Evolutionary conservation across 2,888 invertebrate genomes (phyloP).

Genomic region (Plagiodera versicolora): DNA sequence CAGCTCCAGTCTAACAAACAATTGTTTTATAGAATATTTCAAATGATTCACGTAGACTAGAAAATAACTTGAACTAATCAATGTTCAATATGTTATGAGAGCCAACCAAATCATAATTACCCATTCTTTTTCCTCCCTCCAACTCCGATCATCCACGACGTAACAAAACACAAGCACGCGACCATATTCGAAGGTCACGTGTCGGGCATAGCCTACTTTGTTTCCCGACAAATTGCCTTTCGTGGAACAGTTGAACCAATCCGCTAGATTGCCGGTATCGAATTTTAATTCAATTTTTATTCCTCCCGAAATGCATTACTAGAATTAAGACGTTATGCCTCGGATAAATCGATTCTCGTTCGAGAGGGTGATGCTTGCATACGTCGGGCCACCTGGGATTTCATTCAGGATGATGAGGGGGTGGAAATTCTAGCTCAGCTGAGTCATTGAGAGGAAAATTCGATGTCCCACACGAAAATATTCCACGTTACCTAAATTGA

Average conservation of each 20-base stretch:
- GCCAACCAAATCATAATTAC: constrained; percentile 15
- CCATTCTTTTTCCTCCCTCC: neutral
- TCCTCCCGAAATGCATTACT: constrained; percentile 30
- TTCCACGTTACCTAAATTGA: too few relatives aligned
- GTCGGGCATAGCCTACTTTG: constrained; percentile 23
- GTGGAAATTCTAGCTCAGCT: constrained; percentile 2
- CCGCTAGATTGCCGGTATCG: constrained; percentile 34
- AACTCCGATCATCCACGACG: constrained; percentile 15
- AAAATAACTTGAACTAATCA: neutral
- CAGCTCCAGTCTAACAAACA: too few relatives aligned
- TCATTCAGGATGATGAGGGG: neutral
- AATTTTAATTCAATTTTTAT: constrained; percentile 39
- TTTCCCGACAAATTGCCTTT: constrained; percentile 28
- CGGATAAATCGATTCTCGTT: constrained; percentile 13
- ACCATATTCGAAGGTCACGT: constrained; percentile 26
- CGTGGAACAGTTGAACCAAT: constrained; percentile 18
- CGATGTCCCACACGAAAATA: too few relatives aligned
- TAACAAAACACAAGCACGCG: constrained; percentile 31
- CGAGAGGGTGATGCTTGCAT: constrained; percentile 11
- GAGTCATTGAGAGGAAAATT: constrained; percentile 7
- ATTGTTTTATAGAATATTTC: constrained; percentile 12
- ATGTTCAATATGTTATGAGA: neutral
- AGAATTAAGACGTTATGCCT: constrained; percentile 24
- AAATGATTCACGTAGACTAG: neutral
- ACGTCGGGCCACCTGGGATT: constrained; percentile 24